These are phyloP conservation scores for Morone chrysops DNA, from an alignment of 2,113 vertebrate genomes.

Conservation along the genomic window DNA sequence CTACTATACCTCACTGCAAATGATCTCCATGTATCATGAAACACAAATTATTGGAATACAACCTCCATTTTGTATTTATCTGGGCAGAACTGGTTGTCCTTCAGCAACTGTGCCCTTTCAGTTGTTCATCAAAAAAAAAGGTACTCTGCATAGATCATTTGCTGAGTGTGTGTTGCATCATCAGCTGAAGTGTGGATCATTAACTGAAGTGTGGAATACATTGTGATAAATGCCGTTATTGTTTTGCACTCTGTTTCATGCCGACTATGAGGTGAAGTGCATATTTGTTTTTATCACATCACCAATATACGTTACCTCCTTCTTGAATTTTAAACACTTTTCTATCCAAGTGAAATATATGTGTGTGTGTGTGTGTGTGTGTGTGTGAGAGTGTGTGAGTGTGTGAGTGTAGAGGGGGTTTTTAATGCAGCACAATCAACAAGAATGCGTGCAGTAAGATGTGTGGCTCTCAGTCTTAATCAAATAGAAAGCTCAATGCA, in stretches of 20 bases:
- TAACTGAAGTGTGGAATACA: constrained; percentile 41
- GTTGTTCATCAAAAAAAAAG: neutral
- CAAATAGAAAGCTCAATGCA: no score
- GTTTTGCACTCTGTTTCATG: constrained; percentile 1
- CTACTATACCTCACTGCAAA: neutral
- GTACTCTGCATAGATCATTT: constrained; percentile 28
- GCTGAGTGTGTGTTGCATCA: constrained; percentile 37
- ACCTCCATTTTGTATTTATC: neutral
- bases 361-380: neutral
- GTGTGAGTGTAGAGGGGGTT: neutral
- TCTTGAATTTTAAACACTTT: neutral
- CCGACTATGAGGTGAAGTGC: neutral
- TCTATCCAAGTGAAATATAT: no score
- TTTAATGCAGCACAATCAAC: neutral
- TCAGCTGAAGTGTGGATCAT: constrained; percentile 38
- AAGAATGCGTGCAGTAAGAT: neutral
- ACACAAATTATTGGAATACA: no score
- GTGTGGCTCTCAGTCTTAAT: no score
- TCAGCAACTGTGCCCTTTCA: constrained; percentile 25
- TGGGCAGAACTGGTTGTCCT: constrained; percentile 21
- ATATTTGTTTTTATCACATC: neutral
- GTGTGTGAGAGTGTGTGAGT: no score
- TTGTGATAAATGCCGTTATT: constrained; percentile 41
- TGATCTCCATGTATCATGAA: no score
- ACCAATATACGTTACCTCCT: neutral